phyloP scores from a whole-genome alignment of 2,113 vertebrate genomes.

The Pogona vitticeps region DNA sequence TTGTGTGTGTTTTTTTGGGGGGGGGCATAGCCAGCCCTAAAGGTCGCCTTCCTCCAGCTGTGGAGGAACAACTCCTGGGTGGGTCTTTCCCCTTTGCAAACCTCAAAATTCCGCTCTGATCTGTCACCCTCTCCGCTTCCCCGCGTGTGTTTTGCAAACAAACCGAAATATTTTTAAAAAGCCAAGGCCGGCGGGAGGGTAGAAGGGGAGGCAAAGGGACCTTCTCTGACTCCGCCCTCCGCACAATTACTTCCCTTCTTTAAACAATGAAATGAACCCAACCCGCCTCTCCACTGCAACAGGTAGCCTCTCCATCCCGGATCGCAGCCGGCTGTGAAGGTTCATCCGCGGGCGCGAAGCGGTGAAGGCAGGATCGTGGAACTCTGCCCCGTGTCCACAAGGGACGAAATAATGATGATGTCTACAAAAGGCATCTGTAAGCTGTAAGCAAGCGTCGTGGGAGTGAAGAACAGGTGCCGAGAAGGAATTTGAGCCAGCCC shows the following conservation, averaged over 20 bases:
- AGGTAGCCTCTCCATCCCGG: not conserved
- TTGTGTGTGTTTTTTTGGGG: too few species aligned
- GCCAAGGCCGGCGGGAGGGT: too few species aligned
- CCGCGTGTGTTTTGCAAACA: not conserved
- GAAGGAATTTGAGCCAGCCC: not conserved
- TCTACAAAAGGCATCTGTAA: not conserved
- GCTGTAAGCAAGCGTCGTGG: not conserved
- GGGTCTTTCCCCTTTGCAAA: too few species aligned
- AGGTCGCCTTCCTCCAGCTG: too few species aligned
- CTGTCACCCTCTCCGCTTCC: not conserved
- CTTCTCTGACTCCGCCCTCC: not conserved
- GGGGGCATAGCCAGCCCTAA: too few species aligned
- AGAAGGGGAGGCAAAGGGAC: not conserved
- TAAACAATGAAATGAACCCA: not conserved
- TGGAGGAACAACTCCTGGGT: too few species aligned
- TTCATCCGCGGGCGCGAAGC: not conserved
- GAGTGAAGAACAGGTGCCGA: too few species aligned
- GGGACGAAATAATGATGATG: not conserved
- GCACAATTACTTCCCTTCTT: not conserved
- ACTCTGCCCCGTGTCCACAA: not conserved
- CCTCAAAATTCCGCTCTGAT: not conserved
- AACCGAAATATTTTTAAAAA: not conserved
- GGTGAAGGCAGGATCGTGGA: not conserved
- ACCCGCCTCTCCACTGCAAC: too few species aligned
- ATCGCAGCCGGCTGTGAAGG: too few species aligned